Conservation (phyloP, 2,113 vertebrate species). For the Vidua chalybeata region DNA sequence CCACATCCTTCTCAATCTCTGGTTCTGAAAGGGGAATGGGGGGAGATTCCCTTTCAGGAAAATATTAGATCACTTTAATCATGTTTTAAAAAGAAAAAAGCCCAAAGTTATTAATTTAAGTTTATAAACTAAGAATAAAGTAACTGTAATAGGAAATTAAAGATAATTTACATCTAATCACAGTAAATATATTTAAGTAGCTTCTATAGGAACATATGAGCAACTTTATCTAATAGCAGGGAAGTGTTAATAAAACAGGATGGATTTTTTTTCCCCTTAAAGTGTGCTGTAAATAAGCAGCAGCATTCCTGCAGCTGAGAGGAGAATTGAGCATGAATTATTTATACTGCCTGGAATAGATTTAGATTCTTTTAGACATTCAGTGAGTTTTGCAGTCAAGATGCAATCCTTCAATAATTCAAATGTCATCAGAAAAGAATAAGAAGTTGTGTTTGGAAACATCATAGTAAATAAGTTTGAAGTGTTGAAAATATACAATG, state of each 20-base stretch:
- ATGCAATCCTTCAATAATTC: conserved; percentile 69
- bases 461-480: conserved; percentile 42
- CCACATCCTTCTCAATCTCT: neutral
- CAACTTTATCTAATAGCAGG: neutral
- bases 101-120: neutral
- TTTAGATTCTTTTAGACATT: conserved; percentile 53
- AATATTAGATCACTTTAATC: neutral
- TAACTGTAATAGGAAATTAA: neutral
- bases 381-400: conserved; percentile 55
- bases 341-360: conserved; percentile 57
- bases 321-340: conserved; percentile 52
- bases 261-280: neutral
- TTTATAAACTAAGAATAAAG: neutral
- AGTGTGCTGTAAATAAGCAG: conserved; percentile 42
- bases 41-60: neutral
- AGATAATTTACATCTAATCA: neutral
- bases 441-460: conserved; percentile 24
- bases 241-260: conserved; percentile 11
- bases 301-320: conserved; percentile 12
- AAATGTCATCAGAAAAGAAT: conserved; percentile 55
- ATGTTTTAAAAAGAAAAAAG: neutral
- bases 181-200: neutral
- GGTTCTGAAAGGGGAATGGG: accelerated
- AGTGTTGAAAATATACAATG: neutral
- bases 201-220: neutral